Base-by-base conservation (phyloP, 2,113 vertebrate genomes). In the Marmota flaviventris region DNA sequence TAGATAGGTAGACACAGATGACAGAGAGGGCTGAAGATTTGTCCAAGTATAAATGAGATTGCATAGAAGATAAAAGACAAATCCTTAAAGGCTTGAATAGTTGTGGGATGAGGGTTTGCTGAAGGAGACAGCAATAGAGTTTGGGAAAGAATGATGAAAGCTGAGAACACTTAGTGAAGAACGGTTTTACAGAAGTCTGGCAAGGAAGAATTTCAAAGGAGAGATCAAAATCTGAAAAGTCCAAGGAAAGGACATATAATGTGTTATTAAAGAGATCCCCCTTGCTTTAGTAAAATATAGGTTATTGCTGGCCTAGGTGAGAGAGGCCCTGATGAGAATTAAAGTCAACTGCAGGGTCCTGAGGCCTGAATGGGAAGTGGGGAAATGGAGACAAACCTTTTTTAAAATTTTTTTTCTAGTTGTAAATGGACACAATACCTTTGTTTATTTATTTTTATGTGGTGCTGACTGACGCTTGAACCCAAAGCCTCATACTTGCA, bases 191-290 rank as follows among this genome's bases (percentile, higher is more conserved):
- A 56, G 42, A 91, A 87, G 27, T 51, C 88, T 73, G 42, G 6
- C 32, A 95, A 93, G 48, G 37, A 84, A 85, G 83, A 79, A 77
- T 85, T 79, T 94, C 76, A 84, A 84, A 77, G 32, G 72, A 67
- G 22, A 67, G 56, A 34, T 79, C 42, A 32, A 97, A 76, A 85
- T 76, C 76, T 77, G 58, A 92, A 85, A 79, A 91, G 13, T 45
- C 48, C 10, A 51, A 58, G 53, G 39, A 45, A 56, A 61, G 22
- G 17, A 51, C 83, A 84, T 37, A 27, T 39, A 34, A 72, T 29
- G 25, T 42, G 63, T 85, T 69, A 51, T 10, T 77, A 48, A 48
- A 96, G 51, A 81, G 61, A 67, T 32, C 22, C 22, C 58, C 9
- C 34, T 70, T 51, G 85, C 79, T 69, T 82, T 92, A 24, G 61